Evolutionary conservation across 2,888 invertebrate genomes (phyloP).

Genomic region (Pollenia labialis): DNA sequence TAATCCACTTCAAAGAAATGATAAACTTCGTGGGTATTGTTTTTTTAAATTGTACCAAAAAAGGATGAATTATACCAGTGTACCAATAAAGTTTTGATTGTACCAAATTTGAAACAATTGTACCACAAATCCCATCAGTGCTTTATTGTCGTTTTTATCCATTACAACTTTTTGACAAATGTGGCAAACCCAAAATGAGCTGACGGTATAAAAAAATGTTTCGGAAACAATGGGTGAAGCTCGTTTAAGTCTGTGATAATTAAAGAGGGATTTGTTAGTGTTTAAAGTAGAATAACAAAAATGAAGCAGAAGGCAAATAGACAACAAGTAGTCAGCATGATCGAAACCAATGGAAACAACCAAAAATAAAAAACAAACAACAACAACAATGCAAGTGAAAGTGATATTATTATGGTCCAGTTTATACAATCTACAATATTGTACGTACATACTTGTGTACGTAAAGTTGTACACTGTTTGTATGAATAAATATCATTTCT

Average conservation of each 20-base stretch:
- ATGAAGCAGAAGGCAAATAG: slow-evolving; percentile 46
- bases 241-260: neutral
- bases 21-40: too few species aligned
- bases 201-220: neutral
- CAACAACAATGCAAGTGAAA: slow-evolving; percentile 74
- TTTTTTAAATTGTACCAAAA: too few species aligned
- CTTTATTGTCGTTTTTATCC: too few species aligned
- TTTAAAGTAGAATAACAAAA: slow-evolving; percentile 49
- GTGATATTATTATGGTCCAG: slow-evolving; percentile 74
- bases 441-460: slow-evolving; percentile 19
- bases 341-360: slow-evolving; percentile 58
- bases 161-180: too few species aligned
- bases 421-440: slow-evolving; percentile 63
- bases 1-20: too few species aligned
- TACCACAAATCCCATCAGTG: too few species aligned
- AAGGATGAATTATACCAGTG: too few species aligned
- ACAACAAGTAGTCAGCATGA: slow-evolving; percentile 51
- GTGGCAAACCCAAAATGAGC: too few species aligned
- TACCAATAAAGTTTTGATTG: too few species aligned
- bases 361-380: slow-evolving; percentile 37
- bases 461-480: slow-evolving; percentile 8
- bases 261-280: neutral
- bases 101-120: too few species aligned
- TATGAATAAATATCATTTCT: slow-evolving; percentile 38
- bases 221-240: neutral